Evolutionary conservation across 1,140 invertebrate genomes (phyloP).

Genomic region (Ceratosolen fusciceps): DNA sequence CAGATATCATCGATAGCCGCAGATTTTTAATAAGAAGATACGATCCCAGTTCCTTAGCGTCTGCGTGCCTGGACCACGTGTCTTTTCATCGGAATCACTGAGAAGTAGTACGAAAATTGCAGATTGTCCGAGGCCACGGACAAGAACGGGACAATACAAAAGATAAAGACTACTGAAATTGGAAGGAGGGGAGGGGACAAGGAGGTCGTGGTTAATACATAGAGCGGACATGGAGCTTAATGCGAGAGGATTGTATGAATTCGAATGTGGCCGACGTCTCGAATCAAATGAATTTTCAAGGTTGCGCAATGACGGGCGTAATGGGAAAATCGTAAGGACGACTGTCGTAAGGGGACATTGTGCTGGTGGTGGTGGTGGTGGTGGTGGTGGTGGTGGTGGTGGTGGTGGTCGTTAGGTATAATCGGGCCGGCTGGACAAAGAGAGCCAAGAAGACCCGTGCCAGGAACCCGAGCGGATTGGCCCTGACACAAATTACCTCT

Average conservation of each 20-base stretch:
- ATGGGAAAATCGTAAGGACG: constrained; percentile 4
- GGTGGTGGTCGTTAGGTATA: neutral
- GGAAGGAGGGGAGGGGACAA: too few relatives aligned
- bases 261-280: neutral
- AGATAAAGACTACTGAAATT: neutral
- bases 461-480: constrained; percentile 48
- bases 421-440: neutral
- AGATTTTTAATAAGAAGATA: too few relatives aligned
- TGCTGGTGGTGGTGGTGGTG: too few relatives aligned
- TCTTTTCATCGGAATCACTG: too few relatives aligned
- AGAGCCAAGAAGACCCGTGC: constrained; percentile 9
- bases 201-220: neutral
- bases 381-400: too few relatives aligned
- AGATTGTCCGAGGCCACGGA: too few relatives aligned
- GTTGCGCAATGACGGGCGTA: constrained; percentile 15
- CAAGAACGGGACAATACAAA: neutral
- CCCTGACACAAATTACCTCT: constrained; percentile 62
- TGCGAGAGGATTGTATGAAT: neutral
- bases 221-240: neutral
- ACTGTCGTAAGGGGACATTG: neutral
- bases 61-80: too few relatives aligned
- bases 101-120: too few relatives aligned
- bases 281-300: constrained; percentile 25
- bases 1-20: too few relatives aligned
- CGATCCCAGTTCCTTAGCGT: too few relatives aligned